Percentiles rank a stretch among this genome's conserved stretches.
Evolutionary conservation across 1,140 invertebrate genomes (phyloP).

Genomic region (Lepidurus couesii): DNA sequence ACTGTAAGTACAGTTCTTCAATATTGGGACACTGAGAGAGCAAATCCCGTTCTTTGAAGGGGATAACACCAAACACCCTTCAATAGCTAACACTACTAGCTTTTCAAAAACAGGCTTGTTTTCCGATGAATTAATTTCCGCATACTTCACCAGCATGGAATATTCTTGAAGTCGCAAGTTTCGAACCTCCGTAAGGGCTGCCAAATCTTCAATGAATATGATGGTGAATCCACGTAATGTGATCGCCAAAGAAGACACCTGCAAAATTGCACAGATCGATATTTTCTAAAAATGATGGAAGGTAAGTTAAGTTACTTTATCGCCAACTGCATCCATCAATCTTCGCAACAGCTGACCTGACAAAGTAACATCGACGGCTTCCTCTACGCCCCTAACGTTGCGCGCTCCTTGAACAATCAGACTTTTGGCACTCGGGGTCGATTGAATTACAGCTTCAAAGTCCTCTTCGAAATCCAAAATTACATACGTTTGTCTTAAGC

Average conservation of each 20-base stretch:
- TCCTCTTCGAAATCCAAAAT: background rate
- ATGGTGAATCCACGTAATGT: background rate
- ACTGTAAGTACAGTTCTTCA: background rate
- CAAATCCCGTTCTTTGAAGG: background rate
- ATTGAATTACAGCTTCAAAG: background rate
- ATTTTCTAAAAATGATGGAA: no score
- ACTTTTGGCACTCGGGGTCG: background rate
- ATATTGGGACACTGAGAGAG: constrained; percentile 5
- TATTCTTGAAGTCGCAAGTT: background rate
- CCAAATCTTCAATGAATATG: background rate
- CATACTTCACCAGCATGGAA: background rate
- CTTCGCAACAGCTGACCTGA: background rate
- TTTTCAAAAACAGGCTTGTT: background rate
- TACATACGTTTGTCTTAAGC: background rate
- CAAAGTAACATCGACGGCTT: background rate
- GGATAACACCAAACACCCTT: background rate
- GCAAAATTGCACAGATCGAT: background rate
- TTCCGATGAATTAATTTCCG: background rate
- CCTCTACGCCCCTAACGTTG: no score
- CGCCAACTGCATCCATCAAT: background rate
- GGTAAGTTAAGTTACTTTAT: background rate
- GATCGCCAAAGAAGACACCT: background rate
- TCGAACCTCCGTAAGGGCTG: background rate
- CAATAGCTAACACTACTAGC: background rate
- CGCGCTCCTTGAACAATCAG: background rate